A percentile compares a stretch with the other conserved stretches of the same genome.
Evolutionary conservation across 1,140 invertebrate genomes (phyloP).

Genomic region (Mactra quadrangularis): DNA sequence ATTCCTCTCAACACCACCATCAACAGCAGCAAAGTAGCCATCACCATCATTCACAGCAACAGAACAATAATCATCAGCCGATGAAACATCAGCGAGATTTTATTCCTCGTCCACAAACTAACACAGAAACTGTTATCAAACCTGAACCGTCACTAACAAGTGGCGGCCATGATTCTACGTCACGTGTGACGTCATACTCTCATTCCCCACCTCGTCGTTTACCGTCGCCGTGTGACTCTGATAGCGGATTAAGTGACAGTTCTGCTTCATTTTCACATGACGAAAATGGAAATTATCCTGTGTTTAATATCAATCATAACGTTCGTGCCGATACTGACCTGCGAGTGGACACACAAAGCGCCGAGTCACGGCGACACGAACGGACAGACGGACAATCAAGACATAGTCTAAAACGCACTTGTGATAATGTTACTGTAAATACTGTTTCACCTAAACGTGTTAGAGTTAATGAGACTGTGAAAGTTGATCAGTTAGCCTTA

Average conservation of each 20-base stretch:
- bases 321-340: conserved; percentile 9
- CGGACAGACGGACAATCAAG: neutral
- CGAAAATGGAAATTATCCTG: conserved; percentile 58
- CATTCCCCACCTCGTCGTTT: conserved; percentile 36
- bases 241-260: conserved; percentile 58
- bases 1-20: neutral
- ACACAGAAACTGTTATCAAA: conserved; percentile 6
- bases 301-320: conserved; percentile 42
- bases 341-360: neutral
- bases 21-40: conserved; percentile 1
- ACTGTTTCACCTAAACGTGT: neutral
- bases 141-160: conserved; percentile 15
- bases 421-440: neutral
- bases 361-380: neutral
- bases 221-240: conserved; percentile 56
- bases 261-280: conserved; percentile 55
- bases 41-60: no score
- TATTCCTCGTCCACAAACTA: neutral
- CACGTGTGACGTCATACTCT: conserved; percentile 9
- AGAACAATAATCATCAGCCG: neutral
- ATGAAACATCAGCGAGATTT: conserved; percentile 4
- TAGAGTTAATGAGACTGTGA: neutral
- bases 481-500: neutral
- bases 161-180: conserved; percentile 1
- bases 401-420: conserved; percentile 21